phyloP scores from a whole-genome alignment of 2,797 vertebrate genomes.

The Sebastes iracundus region DNA sequence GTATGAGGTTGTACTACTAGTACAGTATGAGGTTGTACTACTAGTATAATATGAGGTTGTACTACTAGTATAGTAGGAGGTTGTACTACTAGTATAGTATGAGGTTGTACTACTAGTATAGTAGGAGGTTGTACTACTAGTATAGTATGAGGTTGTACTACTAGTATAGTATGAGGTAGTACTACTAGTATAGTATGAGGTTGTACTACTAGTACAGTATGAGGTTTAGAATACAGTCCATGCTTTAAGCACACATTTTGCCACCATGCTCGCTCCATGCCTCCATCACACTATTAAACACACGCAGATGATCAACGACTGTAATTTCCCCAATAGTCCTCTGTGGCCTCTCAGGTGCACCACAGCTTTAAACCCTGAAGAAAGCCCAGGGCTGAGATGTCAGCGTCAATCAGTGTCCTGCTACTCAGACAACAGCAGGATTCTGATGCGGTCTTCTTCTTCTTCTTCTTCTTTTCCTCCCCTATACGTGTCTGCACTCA shows the following conservation, averaged over 20 bases:
- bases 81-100: too few relatives aligned
- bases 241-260: background rate
- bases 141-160: too few relatives aligned
- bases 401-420: conserved; percentile 59
- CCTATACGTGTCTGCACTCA: background rate
- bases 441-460: conserved; percentile 13
- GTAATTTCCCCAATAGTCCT: conserved; percentile 20
- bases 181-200: too few relatives aligned
- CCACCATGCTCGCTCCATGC: background rate
- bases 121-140: too few relatives aligned
- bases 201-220: too few relatives aligned
- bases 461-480: too few relatives aligned
- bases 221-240: background rate
- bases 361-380: conserved; percentile 52
- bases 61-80: too few relatives aligned
- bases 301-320: conserved; percentile 4
- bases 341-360: conserved; percentile 34
- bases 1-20: too few relatives aligned
- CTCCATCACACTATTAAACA: background rate
- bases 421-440: conserved; percentile 47
- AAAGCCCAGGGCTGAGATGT: conserved; percentile 53
- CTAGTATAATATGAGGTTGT: too few relatives aligned
- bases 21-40: too few relatives aligned
- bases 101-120: too few relatives aligned
- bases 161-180: too few relatives aligned